Evolutionary conservation across 2,888 invertebrate genomes (phyloP).

Genomic region (Campoletis raptor): DNA sequence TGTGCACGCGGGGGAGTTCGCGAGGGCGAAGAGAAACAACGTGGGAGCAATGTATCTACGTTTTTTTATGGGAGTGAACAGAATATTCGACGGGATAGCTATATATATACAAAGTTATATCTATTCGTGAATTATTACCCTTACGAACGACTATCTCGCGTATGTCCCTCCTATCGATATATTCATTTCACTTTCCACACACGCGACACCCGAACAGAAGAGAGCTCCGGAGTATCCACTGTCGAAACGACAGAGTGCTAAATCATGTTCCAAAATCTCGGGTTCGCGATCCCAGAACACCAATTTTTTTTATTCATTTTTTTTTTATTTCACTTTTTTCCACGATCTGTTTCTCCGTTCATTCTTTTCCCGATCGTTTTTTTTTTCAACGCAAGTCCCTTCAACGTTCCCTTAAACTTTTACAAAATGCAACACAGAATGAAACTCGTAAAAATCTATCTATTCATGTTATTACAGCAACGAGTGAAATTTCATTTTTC

Average conservation of each 20-base stretch:
- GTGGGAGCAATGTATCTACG: conserved; percentile 34
- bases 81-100: conserved; percentile 62
- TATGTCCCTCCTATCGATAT: conserved; percentile 19
- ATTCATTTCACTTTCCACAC: conserved; percentile 40
- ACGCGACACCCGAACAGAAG: conserved; percentile 27
- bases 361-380: background rate
- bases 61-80: conserved; percentile 34
- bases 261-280: conserved; percentile 65
- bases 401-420: conserved; percentile 33
- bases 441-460: conserved; percentile 26
- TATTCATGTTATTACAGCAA: background rate
- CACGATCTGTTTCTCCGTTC: background rate
- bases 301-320: conserved; percentile 30
- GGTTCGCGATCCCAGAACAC: conserved; percentile 47
- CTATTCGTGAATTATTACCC: conserved; percentile 64
- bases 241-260: conserved; percentile 62
- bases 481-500: conserved; percentile 33
- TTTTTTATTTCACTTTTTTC: background rate
- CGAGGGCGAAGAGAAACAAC: conserved; percentile 21
- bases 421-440: conserved; percentile 34
- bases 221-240: conserved; percentile 30
- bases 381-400: background rate
- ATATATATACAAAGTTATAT: conserved; percentile 52
- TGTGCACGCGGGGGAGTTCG: conserved; percentile 9
- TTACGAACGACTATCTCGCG: conserved; percentile 52